These are phyloP conservation scores for Cygnus atratus DNA, from an alignment of 2,113 vertebrate genomes.

Conservation along the genomic window DNA sequence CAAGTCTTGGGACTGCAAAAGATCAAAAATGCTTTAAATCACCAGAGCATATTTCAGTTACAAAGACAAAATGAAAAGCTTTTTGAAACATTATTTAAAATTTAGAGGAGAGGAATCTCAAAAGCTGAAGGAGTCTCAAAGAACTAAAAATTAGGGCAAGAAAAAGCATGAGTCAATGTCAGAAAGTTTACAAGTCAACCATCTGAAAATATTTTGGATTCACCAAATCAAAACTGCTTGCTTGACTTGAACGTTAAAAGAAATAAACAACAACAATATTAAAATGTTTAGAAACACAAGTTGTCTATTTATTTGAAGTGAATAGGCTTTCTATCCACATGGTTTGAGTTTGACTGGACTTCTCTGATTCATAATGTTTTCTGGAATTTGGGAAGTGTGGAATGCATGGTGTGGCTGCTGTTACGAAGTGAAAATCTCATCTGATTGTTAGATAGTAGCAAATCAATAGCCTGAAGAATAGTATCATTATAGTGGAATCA, in stretches of 20 bases:
- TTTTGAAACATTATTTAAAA: not conserved
- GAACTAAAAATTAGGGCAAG: not conserved
- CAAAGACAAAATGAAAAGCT: not conserved
- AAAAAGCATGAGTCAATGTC: not conserved
- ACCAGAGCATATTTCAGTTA: not conserved
- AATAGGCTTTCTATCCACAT: not conserved
- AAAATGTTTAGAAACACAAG: conserved; percentile 1
- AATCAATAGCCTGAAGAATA: not conserved
- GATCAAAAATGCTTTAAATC: not conserved
- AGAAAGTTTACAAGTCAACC: not conserved
- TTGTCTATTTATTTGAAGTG: not conserved
- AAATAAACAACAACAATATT: conserved; percentile 1
- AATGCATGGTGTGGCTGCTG: not conserved
- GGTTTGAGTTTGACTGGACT: not conserved
- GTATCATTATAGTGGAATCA: not conserved
- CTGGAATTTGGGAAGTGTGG: not conserved
- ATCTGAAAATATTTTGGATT: conserved; percentile 36
- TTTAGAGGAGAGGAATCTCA: not conserved
- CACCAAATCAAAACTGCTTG: conserved; percentile 24
- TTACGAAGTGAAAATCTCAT: not conserved
- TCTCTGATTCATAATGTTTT: not conserved
- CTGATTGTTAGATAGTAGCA: not conserved
- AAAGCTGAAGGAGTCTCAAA: not conserved
- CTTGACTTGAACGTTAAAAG: conserved; percentile 4
- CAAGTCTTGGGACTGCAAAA: not conserved